Evolutionary conservation across 2,113 vertebrate genomes (phyloP).

Genomic region (Cyphomyrus discorhynchus): DNA sequence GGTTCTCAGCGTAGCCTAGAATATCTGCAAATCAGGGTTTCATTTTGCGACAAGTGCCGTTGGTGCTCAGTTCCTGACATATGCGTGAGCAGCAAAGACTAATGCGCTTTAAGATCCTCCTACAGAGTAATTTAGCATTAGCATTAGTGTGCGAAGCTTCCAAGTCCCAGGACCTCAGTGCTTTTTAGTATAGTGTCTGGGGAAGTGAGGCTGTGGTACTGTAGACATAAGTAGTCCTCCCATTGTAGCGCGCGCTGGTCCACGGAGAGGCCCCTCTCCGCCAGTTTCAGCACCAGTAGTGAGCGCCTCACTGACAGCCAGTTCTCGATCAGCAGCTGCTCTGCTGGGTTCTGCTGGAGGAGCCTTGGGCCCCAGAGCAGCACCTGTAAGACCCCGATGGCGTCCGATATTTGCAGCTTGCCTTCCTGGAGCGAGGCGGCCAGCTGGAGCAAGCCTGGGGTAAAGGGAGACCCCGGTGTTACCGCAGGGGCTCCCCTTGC

Average conservation of each 20-base stretch:
- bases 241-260: conserved; percentile 39
- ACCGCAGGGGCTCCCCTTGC: conserved; percentile 21
- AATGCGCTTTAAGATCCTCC: not conserved
- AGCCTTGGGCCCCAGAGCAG: conserved; percentile 75
- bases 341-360: conserved; percentile 35
- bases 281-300: conserved; percentile 65
- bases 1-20: not conserved
- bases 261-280: conserved; percentile 43
- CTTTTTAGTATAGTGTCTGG: conserved; percentile 40
- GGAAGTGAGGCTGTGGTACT: conserved; percentile 56
- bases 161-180: conserved; percentile 36
- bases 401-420: conserved; percentile 32
- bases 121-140: not conserved
- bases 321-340: conserved; percentile 31
- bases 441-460: conserved; percentile 44
- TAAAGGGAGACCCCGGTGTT: conserved; percentile 44
- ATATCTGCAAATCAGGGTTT: not conserved
- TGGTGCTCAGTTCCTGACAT: not conserved
- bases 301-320: conserved; percentile 58
- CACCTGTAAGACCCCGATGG: conserved; percentile 57
- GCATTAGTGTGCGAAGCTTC: conserved; percentile 9
- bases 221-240: conserved; percentile 69
- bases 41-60: not conserved
- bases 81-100: not conserved
- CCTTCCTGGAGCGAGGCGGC: conserved; percentile 48